phyloP scores from a whole-genome alignment of 2,113 vertebrate genomes.

The Cettia cetti region DNA sequence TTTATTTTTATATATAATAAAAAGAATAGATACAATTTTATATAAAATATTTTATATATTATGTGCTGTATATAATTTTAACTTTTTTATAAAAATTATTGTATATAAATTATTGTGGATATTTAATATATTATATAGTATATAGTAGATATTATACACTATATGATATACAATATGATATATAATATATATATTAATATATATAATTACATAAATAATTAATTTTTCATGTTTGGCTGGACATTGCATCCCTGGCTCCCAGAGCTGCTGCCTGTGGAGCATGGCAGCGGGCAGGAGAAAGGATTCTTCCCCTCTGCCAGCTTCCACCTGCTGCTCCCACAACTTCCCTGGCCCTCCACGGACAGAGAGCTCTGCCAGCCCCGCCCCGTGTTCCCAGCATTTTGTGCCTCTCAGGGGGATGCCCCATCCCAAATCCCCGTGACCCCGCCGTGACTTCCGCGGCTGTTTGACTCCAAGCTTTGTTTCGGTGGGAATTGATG shows the following conservation, averaged over 20 bases:
- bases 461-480: background rate
- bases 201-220: background rate
- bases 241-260: background rate
- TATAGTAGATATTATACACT: too few relatives aligned
- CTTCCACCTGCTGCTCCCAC: background rate
- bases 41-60: too few relatives aligned
- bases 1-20: too few relatives aligned
- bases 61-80: too few relatives aligned
- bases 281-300: background rate
- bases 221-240: background rate
- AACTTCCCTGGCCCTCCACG: background rate
- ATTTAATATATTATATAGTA: too few relatives aligned
- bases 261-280: background rate
- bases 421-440: background rate
- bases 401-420: background rate
- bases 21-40: too few relatives aligned
- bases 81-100: too few relatives aligned
- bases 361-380: background rate
- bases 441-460: background rate
- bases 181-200: fast-evolving
- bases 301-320: background rate
- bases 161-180: too few relatives aligned
- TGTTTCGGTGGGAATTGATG: background rate
- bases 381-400: background rate
- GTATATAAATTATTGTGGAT: too few relatives aligned